phyloP scores from a whole-genome alignment of 2,888 invertebrate genomes.

The Synergus laeviventris region DNA sequence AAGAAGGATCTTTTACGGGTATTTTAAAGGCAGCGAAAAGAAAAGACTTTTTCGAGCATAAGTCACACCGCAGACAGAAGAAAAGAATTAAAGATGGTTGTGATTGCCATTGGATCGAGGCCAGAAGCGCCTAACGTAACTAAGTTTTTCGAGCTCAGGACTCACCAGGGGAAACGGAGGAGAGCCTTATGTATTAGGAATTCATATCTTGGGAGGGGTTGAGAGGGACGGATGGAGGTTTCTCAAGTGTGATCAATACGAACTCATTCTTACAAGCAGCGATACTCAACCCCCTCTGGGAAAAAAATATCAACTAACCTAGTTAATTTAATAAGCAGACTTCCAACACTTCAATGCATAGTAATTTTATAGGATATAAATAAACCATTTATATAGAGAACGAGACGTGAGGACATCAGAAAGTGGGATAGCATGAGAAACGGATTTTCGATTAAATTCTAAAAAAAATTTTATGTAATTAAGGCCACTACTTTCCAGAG shows the following conservation, averaged over 20 bases:
- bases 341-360: no score
- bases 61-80: slow-evolving; percentile 65
- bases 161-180: slow-evolving; percentile 49
- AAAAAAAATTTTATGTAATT: slow-evolving; percentile 32
- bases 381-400: background rate
- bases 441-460: slow-evolving; percentile 31
- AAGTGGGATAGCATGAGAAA: slow-evolving; percentile 21
- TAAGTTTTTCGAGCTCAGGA: slow-evolving; percentile 63
- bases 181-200: slow-evolving; percentile 67
- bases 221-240: slow-evolving; percentile 55
- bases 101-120: slow-evolving; percentile 68
- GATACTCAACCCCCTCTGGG: slow-evolving; percentile 69
- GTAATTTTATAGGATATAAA: background rate
- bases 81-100: slow-evolving; percentile 69
- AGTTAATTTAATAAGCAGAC: no score
- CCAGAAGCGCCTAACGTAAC: slow-evolving; percentile 66
- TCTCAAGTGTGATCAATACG: slow-evolving; percentile 72
- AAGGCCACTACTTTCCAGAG: slow-evolving; percentile 30
- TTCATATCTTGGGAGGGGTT: slow-evolving; percentile 68
- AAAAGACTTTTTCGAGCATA: slow-evolving; percentile 61
- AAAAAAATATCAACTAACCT: background rate
- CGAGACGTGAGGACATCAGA: background rate
- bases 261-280: slow-evolving; percentile 68
- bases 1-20: slow-evolving; percentile 50
- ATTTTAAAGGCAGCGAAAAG: slow-evolving; percentile 47